Conservation (phyloP, 2,888 invertebrate genomes). For the Ormyrus labotus region DNA sequence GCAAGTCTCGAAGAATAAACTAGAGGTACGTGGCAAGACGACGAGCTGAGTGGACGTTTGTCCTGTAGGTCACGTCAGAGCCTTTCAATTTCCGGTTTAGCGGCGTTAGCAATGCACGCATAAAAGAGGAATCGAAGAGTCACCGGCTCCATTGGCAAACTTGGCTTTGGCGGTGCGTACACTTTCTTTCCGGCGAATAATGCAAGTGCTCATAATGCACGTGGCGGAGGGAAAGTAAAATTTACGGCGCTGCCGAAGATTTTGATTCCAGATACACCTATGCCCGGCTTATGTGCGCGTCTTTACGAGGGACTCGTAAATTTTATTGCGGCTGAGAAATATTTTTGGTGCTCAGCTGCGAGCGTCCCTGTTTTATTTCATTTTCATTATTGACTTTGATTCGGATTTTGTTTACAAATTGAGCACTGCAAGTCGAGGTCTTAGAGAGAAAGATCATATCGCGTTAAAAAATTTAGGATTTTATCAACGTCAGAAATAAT, state of each 20-base stretch:
- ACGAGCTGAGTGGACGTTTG: conserved; percentile 27
- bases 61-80: conserved; percentile 60
- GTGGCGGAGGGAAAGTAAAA: conserved; percentile 4
- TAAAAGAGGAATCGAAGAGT: conserved; percentile 7
- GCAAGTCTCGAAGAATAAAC: neutral
- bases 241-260: conserved; percentile 22
- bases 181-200: neutral
- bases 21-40: neutral
- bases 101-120: conserved; percentile 30
- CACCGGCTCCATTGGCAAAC: neutral
- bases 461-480: too few species aligned
- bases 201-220: neutral
- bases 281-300: too few species aligned
- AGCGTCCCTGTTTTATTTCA: too few species aligned
- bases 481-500: too few species aligned
- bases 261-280: conserved; percentile 1
- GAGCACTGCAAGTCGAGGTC: too few species aligned
- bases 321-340: neutral
- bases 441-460: too few species aligned
- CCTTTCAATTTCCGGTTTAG: conserved; percentile 71
- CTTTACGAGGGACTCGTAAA: too few species aligned
- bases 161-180: neutral
- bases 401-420: too few species aligned
- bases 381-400: too few species aligned
- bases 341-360: neutral